Conservation (phyloP, 2,113 vertebrate genomes). For the Taurulus bubalis region DNA sequence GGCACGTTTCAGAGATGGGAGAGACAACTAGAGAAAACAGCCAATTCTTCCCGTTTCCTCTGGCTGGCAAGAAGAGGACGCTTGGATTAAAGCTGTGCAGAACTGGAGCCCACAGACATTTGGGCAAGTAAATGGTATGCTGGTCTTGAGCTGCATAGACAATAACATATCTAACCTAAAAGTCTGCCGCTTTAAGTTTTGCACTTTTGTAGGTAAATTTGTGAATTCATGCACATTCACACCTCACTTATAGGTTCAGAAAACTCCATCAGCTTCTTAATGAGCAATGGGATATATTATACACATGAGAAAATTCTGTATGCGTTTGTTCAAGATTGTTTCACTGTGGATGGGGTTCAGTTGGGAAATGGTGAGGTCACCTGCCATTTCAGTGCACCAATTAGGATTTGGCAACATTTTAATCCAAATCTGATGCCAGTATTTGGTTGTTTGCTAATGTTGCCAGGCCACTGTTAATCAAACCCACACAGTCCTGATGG, state of each 20-base stretch:
- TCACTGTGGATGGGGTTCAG: neutral
- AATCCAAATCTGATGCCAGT: neutral
- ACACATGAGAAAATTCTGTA: neutral
- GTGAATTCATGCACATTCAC: neutral
- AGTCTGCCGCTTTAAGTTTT: neutral
- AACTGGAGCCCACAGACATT: conserved; percentile 63
- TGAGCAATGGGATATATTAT: neutral
- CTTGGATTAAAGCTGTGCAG: conserved; percentile 71
- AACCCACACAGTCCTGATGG: neutral
- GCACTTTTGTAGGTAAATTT: neutral
- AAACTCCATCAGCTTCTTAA: neutral
- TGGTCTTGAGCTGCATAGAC: conserved; percentile 30
- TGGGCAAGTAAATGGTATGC: conserved; percentile 41
- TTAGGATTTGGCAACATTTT: neutral
- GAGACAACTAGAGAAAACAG: conserved; percentile 49
- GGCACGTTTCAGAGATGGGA: conserved; percentile 52
- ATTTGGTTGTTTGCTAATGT: neutral
- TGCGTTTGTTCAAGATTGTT: neutral
- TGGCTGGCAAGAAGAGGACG: conserved; percentile 68
- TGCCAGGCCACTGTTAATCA: neutral
- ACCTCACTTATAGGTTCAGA: neutral
- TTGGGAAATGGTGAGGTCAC: neutral
- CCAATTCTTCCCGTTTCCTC: conserved; percentile 66
- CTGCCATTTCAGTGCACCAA: neutral
- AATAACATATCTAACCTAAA: conserved; percentile 26